phyloP scores from a whole-genome alignment of 1,140 invertebrate genomes.

The Tetragonula clypearis region DNA sequence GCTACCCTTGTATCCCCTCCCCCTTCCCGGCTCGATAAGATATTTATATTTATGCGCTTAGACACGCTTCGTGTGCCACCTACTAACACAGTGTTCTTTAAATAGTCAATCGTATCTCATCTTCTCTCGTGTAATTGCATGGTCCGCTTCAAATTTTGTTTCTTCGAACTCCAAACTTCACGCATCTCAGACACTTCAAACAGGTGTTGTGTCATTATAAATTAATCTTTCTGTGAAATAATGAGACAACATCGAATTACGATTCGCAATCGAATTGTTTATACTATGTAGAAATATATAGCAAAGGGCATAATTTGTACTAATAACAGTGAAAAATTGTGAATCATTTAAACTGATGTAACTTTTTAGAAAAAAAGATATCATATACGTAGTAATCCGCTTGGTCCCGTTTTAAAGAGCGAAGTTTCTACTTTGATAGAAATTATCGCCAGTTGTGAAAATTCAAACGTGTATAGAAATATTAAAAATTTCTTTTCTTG shows the following conservation, averaged over 20 bases:
- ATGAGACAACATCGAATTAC: not conserved
- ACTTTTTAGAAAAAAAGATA: no score
- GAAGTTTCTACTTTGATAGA: no score
- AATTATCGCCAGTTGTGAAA: no score
- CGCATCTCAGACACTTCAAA: no score
- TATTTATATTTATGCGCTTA: conserved; percentile 72
- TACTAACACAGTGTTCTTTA: not conserved
- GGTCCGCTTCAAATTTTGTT: not conserved
- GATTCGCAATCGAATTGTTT: not conserved
- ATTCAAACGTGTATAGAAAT: no score
- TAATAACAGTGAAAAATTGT: no score
- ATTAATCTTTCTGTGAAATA: not conserved
- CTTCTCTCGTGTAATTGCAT: not conserved
- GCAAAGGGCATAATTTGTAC: no score
- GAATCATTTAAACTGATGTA: no score
- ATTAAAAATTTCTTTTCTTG: no score
- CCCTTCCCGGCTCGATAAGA: conserved; percentile 25
- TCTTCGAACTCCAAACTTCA: not conserved
- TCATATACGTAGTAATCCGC: no score
- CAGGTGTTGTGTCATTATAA: not conserved
- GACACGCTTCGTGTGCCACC: conserved; percentile 61
- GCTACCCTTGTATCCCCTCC: conserved; percentile 29
- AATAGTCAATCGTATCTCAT: not conserved
- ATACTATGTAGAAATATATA: not conserved
- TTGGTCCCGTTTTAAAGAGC: no score